phyloP scores from a whole-genome alignment of 1,140 invertebrate species.

The Drosophila sulfurigaster region DNA sequence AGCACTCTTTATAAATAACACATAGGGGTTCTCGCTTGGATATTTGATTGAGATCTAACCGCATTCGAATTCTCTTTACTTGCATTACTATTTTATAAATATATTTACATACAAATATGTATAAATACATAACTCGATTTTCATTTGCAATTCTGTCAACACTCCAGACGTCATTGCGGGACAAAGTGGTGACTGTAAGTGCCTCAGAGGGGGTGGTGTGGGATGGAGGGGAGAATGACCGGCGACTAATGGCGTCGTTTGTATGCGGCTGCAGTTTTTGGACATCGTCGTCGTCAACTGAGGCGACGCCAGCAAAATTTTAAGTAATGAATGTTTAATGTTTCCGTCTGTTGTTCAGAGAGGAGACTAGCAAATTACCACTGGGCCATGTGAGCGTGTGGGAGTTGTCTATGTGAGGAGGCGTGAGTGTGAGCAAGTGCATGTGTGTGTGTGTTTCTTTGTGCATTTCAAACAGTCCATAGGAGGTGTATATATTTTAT shows the following conservation, averaged over 20 bases:
- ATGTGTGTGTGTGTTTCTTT: conserved; percentile 6
- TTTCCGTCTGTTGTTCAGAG: conserved; percentile 62
- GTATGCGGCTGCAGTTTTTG: conserved; percentile 68
- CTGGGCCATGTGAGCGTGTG: conserved; percentile 21
- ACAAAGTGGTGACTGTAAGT: background rate
- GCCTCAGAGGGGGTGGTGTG: background rate
- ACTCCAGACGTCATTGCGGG: conserved; percentile 20
- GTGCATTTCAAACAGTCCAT: conserved; percentile 33
- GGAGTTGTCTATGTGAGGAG: conserved; percentile 8
- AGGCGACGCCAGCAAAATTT: conserved; percentile 63
- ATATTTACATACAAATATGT: conserved; percentile 3
- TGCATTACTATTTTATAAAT: conserved; percentile 11
- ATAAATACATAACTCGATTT: conserved; percentile 39
- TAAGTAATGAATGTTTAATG: conserved; percentile 81
- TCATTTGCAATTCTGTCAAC: conserved; percentile 37
- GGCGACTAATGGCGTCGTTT: conserved; percentile 71
- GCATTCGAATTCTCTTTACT: conserved; percentile 23
- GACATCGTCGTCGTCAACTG: conserved; percentile 56
- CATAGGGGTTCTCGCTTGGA: conserved; percentile 34
- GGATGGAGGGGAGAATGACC: background rate
- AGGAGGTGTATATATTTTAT: conserved; percentile 37
- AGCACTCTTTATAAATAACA: conserved; percentile 49
- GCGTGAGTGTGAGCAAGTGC: background rate
- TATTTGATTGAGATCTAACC: conserved; percentile 8
- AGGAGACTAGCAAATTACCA: conserved; percentile 18